Conservation (phyloP, 2,888 invertebrate species). For the Bedellia somnulentella region DNA sequence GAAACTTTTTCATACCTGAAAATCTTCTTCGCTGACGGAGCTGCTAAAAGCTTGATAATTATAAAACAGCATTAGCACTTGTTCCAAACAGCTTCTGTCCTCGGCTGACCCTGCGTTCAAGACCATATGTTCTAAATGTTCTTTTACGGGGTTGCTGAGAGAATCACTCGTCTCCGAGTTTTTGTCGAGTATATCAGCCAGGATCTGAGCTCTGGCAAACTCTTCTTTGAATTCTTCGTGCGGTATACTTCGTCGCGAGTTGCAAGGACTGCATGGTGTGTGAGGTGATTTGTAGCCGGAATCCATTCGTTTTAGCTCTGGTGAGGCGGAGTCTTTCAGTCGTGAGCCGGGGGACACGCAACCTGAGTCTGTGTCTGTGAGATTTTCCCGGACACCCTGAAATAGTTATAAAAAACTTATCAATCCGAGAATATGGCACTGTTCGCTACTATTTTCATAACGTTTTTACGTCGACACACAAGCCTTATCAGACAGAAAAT, state of each 20-base stretch:
- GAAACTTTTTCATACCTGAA: conserved; percentile 55
- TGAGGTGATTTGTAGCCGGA: conserved; percentile 56
- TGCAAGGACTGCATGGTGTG: conserved; percentile 44
- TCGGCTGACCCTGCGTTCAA: conserved; percentile 52
- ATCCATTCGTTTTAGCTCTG: conserved; percentile 56
- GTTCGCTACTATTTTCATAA: too few relatives aligned
- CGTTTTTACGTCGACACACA: too few relatives aligned
- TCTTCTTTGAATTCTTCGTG: conserved; percentile 53
- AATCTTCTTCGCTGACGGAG: conserved; percentile 58
- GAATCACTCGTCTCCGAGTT: conserved; percentile 46
- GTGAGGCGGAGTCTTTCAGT: conserved; percentile 55
- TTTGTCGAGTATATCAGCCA: conserved; percentile 43
- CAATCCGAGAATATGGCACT: too few relatives aligned
- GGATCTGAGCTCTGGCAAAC: conserved; percentile 49
- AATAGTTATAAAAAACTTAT: too few relatives aligned
- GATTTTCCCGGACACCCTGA: conserved; percentile 52
- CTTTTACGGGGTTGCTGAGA: conserved; percentile 48
- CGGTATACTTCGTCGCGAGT: conserved; percentile 31
- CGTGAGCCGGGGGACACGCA: conserved; percentile 57
- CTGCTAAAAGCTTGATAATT: conserved; percentile 61
- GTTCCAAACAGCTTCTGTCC: conserved; percentile 65
- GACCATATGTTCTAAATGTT: conserved; percentile 53
- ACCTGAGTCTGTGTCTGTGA: conserved; percentile 56
- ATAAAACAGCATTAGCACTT: conserved; percentile 63
- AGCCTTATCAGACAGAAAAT: too few relatives aligned